Evolutionary conservation across 2,797 vertebrate genomes (phyloP).

Genomic region (Acanthornis magna): DNA sequence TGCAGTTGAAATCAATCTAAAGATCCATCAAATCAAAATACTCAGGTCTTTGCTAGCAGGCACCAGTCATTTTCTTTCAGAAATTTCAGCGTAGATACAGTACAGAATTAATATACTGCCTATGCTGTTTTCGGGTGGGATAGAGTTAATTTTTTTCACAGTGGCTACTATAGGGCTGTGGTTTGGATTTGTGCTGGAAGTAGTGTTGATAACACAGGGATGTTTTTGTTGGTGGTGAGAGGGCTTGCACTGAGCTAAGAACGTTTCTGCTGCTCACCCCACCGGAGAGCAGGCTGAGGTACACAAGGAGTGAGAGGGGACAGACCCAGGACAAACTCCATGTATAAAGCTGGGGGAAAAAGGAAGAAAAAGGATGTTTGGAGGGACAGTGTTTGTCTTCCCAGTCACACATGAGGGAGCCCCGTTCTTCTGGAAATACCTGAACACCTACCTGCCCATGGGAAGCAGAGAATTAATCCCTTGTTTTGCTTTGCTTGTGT

Average conservation of each 20-base stretch:
- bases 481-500: too few relatives aligned
- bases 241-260: not conserved
- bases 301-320: too few relatives aligned
- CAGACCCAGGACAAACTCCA: too few relatives aligned
- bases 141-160: not conserved
- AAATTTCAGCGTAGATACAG: not conserved
- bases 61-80: not conserved
- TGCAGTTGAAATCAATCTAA: not conserved
- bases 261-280: not conserved
- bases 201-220: not conserved
- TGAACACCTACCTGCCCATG: too few relatives aligned
- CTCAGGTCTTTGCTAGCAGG: not conserved
- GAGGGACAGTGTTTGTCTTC: too few relatives aligned
- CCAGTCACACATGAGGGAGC: too few relatives aligned
- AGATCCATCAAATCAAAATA: not conserved
- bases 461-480: too few relatives aligned
- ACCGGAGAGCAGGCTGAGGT: too few relatives aligned
- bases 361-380: too few relatives aligned
- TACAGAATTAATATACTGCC: not conserved
- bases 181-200: not conserved
- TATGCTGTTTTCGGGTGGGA: not conserved
- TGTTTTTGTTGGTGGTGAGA: not conserved
- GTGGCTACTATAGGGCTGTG: rapidly evolving
- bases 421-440: too few relatives aligned
- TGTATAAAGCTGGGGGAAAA: too few relatives aligned